A percentile compares a stretch with the other conserved stretches of the same genome.
Evolutionary conservation across 2,113 vertebrate genomes (phyloP).

Genomic region (Pantherophis guttatus): DNA sequence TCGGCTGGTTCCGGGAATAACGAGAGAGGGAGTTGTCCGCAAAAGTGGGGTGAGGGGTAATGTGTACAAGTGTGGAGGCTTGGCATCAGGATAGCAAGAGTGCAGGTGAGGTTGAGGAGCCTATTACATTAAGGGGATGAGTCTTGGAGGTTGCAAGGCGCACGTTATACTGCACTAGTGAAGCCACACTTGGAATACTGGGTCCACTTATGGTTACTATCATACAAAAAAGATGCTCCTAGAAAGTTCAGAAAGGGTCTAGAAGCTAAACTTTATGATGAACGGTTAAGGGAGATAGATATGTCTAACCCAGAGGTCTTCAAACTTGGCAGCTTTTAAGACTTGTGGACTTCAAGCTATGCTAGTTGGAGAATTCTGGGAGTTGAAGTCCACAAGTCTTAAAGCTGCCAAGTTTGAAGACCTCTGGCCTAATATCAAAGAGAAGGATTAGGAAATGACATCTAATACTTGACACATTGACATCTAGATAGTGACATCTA

Average conservation of each 20-base stretch:
- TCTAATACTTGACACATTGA: neutral
- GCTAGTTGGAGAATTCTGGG: neutral
- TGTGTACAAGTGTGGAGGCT: neutral
- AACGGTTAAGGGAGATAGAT: neutral
- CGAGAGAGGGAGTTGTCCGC: neutral
- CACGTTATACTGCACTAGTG: neutral
- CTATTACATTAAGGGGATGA: neutral
- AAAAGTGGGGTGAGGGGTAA: neutral
- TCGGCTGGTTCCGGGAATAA: neutral
- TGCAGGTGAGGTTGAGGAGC: neutral
- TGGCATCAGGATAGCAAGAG: neutral
- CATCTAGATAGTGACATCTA: neutral
- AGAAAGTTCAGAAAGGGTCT: neutral
- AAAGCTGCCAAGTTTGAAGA: neutral
- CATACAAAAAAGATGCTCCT: neutral
- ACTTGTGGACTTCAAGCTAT: no score
- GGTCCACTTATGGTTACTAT: neutral
- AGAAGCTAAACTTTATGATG: neutral
- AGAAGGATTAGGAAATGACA: neutral
- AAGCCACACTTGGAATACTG: neutral
- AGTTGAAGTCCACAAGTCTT: neutral
- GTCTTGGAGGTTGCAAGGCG: neutral
- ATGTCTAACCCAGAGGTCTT: neutral
- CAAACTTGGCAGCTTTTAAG: no score
- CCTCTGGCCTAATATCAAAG: neutral